Base-by-base conservation (phyloP, 1,140 invertebrate genomes). In the Oreohelix idahoensis region DNA sequence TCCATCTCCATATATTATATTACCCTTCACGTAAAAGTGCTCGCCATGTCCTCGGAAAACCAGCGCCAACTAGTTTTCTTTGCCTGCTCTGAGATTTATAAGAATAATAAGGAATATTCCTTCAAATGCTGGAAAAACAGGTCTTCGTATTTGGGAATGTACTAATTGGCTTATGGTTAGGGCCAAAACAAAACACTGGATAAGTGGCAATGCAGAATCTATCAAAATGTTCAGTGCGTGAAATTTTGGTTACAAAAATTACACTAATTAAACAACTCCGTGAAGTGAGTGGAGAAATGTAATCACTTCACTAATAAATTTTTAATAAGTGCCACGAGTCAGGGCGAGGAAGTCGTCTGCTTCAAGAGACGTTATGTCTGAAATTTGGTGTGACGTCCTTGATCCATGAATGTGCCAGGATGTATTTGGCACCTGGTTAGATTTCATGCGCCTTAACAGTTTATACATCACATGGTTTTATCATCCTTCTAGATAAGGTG, bases 21-120 rank as follows among this genome's bases (percentile, higher is more conserved):
- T 58, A 23, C 53, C 53, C 53, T 23, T 45, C 53, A 58, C 26
- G 26, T 20, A 20, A 58, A 58, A 58, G 2, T 10, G 10, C 53
- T 20, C 26, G 15, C 8, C 23, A 58, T 58, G 26, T 58, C 53
- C 53, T n/a, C 17, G 53, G 26, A n/a, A 58, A 58, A 23, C 53
- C 53, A 2, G 20, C 4, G 53, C 53, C 26, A 58, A n/a, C 17
- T 20, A n/a, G 2, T 58, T 58, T 58, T 58, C 53, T 58, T 58
- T 58, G 45, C 53, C 26, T 23, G 15, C 53, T 58, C 4, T 2
- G 23, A 58, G 53, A 58, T 58, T 58, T 58, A 15, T 23, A 58
- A 58, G 26, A 58, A 58, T 58, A 58, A 58, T 58, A 58, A 58
- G 23, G 53, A n/a, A 58, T 58, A 58, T 58, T 58, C 53, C 53